Base-by-base conservation (phyloP, 1,140 invertebrate genomes). In the Ceratosolen fusciceps region DNA sequence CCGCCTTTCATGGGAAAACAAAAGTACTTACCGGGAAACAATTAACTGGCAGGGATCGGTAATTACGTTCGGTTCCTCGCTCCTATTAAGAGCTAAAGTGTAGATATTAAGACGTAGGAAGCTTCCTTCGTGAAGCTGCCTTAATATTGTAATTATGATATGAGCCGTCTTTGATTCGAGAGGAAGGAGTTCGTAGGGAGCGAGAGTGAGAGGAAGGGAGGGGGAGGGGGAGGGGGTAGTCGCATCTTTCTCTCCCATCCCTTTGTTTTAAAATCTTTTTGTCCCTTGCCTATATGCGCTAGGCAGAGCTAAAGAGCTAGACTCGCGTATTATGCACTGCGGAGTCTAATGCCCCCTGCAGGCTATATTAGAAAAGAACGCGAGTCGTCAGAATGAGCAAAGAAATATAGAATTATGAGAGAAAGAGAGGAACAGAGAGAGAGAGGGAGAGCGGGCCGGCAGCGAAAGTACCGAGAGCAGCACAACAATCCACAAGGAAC, bases 211-310 rank as follows among this genome's bases (percentile, higher is more conserved):
- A 76, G 21, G 12, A 16, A 14, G 9, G 24, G 39, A 37, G 52
- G 47, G 31, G 34, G 12, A 24, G 49, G 21, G 14, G 43, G 65
- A n/a, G 10, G 68, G 31, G 26, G 52, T n/a, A 47, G 54, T 39
- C 34, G 12, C 39, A 14, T 65, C 73, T 56, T 34, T 56, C 31
- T n/a, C 31, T 2, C 68, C 8, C 26, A 24, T 79, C 60, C 70
- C 74, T 79, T 75, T 80, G 65, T 80, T 75, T 71, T n/a, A 71
- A 74, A 60, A 16, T 19, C 78, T 80, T 52, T 80, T 75, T 80
- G 62, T 80, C 39, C 52, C 19, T n/a, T 37, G 7, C 49, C 1
- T 21, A 52, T 12, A 56, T 73, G 10, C 16, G 16, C 1, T 39
- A 1, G 21, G 7, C 14, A 21, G 12, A 56, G n/a, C 31, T 26